phyloP scores from a whole-genome alignment of 2,888 invertebrate species.

The Dorcus hopei region DNA sequence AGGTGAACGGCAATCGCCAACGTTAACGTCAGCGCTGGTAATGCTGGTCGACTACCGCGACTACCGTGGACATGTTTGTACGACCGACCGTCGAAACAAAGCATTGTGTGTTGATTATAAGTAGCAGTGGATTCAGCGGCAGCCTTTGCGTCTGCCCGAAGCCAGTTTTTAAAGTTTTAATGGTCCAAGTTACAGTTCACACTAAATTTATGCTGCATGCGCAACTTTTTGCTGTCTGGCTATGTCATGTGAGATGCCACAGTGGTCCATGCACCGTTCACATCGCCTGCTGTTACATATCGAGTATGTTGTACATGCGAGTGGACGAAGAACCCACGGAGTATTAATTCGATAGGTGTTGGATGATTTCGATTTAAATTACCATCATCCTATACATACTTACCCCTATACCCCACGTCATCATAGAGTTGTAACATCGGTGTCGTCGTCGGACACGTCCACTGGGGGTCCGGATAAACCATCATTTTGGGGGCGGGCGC shows the following conservation, averaged over 20 bases:
- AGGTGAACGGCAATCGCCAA: constrained; percentile 21
- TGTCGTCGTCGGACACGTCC: constrained; percentile 53
- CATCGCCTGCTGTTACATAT: constrained; percentile 31
- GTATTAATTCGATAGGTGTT: not conserved
- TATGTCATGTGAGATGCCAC: constrained; percentile 41
- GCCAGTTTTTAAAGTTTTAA: constrained; percentile 49
- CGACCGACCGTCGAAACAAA: constrained; percentile 31
- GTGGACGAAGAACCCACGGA: not conserved
- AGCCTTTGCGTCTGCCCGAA: constrained; percentile 40
- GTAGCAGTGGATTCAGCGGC: constrained; percentile 34
- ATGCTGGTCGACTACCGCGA: constrained; percentile 27
- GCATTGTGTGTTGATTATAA: constrained; percentile 36
- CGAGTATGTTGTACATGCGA: constrained; percentile 18
- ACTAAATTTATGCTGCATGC: constrained; percentile 41
- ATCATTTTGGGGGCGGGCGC: constrained; percentile 43
- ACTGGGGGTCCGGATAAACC: constrained; percentile 64
- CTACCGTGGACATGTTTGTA: constrained; percentile 30
- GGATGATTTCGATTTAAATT: constrained; percentile 13
- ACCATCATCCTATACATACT: constrained; percentile 37
- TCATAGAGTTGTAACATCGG: constrained; percentile 64
- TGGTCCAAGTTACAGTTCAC: constrained; percentile 43
- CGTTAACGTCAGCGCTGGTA: constrained; percentile 9
- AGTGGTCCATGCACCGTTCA: constrained; percentile 23
- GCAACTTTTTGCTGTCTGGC: constrained; percentile 46
- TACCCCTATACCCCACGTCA: constrained; percentile 63